Percentiles rank a stretch among this genome's conserved stretches.
phyloP scores from a whole-genome alignment of 2,113 vertebrate genomes.

The Alligator sinensis region DNA sequence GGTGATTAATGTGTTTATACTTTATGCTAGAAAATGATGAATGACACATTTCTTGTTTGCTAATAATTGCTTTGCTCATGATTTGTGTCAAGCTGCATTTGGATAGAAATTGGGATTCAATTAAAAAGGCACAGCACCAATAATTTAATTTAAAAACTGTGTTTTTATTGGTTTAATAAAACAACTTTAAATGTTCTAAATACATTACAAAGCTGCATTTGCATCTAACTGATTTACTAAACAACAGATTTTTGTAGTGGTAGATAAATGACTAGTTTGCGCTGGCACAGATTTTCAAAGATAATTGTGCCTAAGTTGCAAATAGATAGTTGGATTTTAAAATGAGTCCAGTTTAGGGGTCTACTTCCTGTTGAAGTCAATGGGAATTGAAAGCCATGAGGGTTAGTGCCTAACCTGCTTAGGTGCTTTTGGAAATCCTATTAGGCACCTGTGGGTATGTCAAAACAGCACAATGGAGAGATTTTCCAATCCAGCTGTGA shows the following conservation, averaged over 20 bases:
- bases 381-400: too few species aligned
- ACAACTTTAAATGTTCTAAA: neutral
- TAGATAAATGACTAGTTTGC: neutral
- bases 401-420: neutral
- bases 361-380: neutral
- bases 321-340: neutral
- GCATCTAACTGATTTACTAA: neutral
- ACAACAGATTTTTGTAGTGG: neutral
- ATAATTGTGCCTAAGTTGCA: neutral
- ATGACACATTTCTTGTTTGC: slow-evolving; percentile 9
- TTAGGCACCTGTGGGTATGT: neutral
- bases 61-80: neutral
- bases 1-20: slow-evolving; percentile 13
- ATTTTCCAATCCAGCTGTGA: too few species aligned
- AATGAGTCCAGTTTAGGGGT: neutral
- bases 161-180: neutral
- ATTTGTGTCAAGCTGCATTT: neutral
- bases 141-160: neutral
- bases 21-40: neutral
- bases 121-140: neutral
- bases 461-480: too few species aligned
- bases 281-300: neutral
- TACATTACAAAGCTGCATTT: neutral
- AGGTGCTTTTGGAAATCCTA: neutral
- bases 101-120: neutral